These are phyloP conservation scores for Xenops minutus DNA, from an alignment of 2,797 vertebrate species.

Conservation along the genomic window DNA sequence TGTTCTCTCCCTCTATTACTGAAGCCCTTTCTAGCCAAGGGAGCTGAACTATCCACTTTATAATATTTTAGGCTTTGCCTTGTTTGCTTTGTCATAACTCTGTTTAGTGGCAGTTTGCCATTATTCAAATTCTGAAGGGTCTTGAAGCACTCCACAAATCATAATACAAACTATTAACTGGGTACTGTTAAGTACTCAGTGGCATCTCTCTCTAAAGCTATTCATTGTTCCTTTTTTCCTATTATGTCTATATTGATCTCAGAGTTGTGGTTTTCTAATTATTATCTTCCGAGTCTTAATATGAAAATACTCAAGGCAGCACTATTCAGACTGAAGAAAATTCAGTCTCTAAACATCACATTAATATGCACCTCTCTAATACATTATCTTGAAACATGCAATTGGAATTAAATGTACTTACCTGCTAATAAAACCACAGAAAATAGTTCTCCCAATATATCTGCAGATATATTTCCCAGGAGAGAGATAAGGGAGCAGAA, in stretches of 20 bases:
- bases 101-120: background rate
- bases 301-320: background rate
- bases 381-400: background rate
- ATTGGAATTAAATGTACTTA: background rate
- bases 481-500: background rate
- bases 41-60: background rate
- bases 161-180: background rate
- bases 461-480: background rate
- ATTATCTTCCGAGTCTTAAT: background rate
- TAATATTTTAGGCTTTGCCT: background rate
- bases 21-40: background rate
- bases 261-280: background rate
- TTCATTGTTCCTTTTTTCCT: background rate
- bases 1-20: background rate
- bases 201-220: background rate
- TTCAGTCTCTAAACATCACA: background rate
- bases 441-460: background rate
- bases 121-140: background rate
- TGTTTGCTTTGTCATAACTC: background rate
- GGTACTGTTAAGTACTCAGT: background rate
- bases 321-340: background rate
- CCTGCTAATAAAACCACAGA: background rate
- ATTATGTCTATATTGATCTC: background rate
- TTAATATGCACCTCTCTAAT: background rate
- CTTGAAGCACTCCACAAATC: background rate